These are phyloP conservation scores for Heterodera carotae DNA, from an alignment of 1,140 invertebrate genomes.

Conservation along the genomic window DNA sequence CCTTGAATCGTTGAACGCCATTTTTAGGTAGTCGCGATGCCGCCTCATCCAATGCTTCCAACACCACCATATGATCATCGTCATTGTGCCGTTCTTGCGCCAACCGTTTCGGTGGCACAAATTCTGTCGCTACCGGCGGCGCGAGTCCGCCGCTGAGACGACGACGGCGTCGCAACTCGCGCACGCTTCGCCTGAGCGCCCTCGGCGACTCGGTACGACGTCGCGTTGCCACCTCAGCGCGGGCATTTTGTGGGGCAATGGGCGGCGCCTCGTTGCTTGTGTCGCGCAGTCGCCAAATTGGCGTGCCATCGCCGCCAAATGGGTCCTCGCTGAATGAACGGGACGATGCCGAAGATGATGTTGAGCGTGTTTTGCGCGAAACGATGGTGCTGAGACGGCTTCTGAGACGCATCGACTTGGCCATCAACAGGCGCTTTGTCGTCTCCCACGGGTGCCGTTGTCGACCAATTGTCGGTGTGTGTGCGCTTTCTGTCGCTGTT, in stretches of 20 bases:
- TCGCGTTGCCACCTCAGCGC: not conserved
- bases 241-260: no score
- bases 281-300: slow-evolving; percentile 1
- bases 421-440: slow-evolving; percentile 18
- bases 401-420: slow-evolving; percentile 1
- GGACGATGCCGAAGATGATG: not conserved
- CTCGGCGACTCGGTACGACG: slow-evolving; percentile 28
- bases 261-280: not conserved
- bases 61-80: no score
- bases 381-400: no score
- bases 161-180: not conserved
- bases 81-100: not conserved
- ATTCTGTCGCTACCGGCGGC: not conserved
- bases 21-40: no score
- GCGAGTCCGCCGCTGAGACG: not conserved
- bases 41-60: not conserved
- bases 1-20: not conserved
- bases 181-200: slow-evolving; percentile 13
- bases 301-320: slow-evolving; percentile 13
- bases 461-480: not conserved
- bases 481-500: not conserved
- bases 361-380: slow-evolving; percentile 1
- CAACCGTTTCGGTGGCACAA: no score
- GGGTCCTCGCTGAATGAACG: slow-evolving; percentile 7
- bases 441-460: slow-evolving; percentile 25